Evolutionary conservation across 2,113 vertebrate species (phyloP), one percentile per base, ranked within the genome.

Genomic region (Xenopus tropicalis): DNA sequence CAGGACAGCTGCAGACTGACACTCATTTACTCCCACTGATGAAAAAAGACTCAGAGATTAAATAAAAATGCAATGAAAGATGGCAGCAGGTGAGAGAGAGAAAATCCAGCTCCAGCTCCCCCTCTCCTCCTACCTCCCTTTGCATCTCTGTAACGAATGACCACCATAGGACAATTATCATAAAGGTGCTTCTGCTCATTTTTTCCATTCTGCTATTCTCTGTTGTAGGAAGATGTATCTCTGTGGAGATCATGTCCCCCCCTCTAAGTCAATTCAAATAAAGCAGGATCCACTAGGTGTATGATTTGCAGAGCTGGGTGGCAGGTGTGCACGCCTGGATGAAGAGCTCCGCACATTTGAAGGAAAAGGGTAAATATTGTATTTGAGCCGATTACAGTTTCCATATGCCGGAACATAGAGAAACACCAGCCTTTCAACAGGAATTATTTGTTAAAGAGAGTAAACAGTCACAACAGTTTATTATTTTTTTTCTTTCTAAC

Each of bases 81-180:
- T 71, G 86, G 84, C 86, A 82, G 93, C 94, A 95, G 94, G 94
- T 96, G 94, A 93, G 91, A 84, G 77, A 79, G 81, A 74, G 56
- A 75, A 80, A 83, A 82, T 83, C 83, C 61, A 82, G 71, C n/a
- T n/a, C n/a, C n/a, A 23, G 8, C 17, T 22, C 77, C 65, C 77
- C 56, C 74, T 80, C 74, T 76, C 62, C 62, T 65, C 62, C 17
- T 37, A 67, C 64, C 54, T 37, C 56, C 44, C 64, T 61, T 52
- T 61, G 56, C 57, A 21, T 11, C 54, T 58, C 57, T 61, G 20
- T 56, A 22, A 66, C 80, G 80, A 83, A 79, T 78, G 72, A 67
- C 3, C 56, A 71, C 73, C 68, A 74, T 52, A 58, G 67, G 68
- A 56, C 62, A 63, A 82, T 86, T 88, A 88, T 83, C 83, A 22